Evolutionary conservation across 1,140 invertebrate species (phyloP).

Genomic region (Zelostemma sp.): DNA sequence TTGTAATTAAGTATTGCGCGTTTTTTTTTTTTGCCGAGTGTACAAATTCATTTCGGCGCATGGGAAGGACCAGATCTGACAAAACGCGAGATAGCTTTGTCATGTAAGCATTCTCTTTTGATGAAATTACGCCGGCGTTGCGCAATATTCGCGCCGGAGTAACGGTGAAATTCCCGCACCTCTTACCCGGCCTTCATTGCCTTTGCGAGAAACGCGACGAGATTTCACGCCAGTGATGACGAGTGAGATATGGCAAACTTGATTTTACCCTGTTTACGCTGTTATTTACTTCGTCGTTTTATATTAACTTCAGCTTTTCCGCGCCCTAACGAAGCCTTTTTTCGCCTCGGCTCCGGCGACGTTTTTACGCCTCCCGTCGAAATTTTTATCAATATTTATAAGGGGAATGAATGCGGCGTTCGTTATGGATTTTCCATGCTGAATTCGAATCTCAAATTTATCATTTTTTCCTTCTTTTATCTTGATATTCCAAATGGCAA

Average conservation of each 20-base stretch:
- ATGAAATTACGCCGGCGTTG: constrained; percentile 6
- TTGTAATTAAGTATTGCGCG: too few species aligned
- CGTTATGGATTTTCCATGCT: too few species aligned
- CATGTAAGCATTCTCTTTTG: constrained; percentile 9
- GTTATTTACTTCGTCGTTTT: constrained; percentile 1
- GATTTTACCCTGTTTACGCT: not conserved
- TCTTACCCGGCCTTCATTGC: constrained; percentile 1
- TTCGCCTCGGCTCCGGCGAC: too few species aligned
- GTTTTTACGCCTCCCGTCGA: too few species aligned
- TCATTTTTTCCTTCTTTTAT: too few species aligned
- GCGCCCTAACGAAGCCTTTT: too few species aligned
- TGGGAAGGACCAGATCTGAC: not conserved
- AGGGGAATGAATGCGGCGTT: too few species aligned
- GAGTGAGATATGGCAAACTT: not conserved
- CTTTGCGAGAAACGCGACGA: constrained; percentile 2
- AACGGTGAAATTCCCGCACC: constrained; percentile 7
- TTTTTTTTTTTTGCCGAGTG: too few species aligned
- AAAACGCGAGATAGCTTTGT: constrained; percentile 10
- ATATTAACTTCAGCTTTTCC: too few species aligned
- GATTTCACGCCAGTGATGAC: not conserved
- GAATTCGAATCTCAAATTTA: too few species aligned
- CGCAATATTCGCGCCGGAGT: constrained; percentile 7
- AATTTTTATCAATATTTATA: too few species aligned
- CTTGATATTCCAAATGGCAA: too few species aligned
- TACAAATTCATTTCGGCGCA: not conserved